phyloP scores from a whole-genome alignment of 2,797 vertebrate genomes.

The Eremophila alpestris region DNA sequence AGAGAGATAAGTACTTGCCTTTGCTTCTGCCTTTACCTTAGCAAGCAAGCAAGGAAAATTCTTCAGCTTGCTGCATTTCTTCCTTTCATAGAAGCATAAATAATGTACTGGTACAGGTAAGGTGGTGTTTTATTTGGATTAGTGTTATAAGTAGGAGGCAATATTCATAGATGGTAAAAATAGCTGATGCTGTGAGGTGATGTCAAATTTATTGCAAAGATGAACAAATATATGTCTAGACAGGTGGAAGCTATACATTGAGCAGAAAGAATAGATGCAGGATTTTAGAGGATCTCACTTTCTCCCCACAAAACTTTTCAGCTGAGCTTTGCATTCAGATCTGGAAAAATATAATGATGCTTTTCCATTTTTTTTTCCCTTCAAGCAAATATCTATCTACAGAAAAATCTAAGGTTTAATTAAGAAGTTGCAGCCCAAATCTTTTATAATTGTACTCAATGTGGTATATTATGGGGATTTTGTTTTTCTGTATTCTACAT shows the following conservation, averaged over 20 bases:
- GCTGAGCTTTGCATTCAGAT: not conserved
- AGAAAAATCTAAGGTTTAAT: not conserved
- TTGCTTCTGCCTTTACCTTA: not conserved
- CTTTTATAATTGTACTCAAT: not conserved
- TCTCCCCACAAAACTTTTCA: not conserved
- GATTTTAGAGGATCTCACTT: not conserved
- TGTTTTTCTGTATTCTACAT: not conserved
- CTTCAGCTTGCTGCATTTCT: not conserved
- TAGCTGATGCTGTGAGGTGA: not conserved
- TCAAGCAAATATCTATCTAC: not conserved
- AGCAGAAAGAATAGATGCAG: not conserved
- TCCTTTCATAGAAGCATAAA: not conserved
- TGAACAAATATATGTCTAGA: not conserved
- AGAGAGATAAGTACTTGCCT: not conserved
- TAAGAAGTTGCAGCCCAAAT: not conserved
- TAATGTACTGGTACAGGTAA: not conserved
- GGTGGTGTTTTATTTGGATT: not conserved
- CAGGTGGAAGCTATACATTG: not conserved
- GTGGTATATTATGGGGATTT: not conserved
- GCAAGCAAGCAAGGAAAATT: not conserved
- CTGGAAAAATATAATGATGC: not conserved
- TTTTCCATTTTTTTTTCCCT: not conserved
- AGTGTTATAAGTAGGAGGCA: not conserved
- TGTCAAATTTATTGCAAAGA: not conserved
- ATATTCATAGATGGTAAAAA: not conserved